Base-by-base conservation (phyloP, 2,888 invertebrate genomes). In the Rhynchonema sp. region DNA sequence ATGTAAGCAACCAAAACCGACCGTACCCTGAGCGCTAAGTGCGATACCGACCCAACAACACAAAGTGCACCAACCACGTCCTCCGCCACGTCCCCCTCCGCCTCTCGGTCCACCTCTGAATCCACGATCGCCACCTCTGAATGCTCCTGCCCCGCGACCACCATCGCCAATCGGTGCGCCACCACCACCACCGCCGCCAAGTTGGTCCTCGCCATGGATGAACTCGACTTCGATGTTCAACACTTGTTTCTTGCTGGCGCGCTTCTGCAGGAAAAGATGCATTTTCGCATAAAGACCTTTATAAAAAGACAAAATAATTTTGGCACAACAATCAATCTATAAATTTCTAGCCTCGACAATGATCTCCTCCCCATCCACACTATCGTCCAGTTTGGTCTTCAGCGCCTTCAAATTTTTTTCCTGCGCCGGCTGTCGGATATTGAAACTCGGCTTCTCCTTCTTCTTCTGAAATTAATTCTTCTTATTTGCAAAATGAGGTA, bases 11-110 rank as follows among this genome's bases (percentile, higher is more conserved):
- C n/a, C n/a, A n/a, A n/a, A n/a, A n/a, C n/a, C n/a, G n/a, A n/a
- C n/a, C n/a, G n/a, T n/a, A n/a, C n/a, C n/a, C n/a, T n/a, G n/a
- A n/a, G n/a, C n/a, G n/a, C n/a, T n/a, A n/a, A n/a, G n/a, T n/a
- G n/a, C n/a, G 49, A 49, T 6, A 49, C 20, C 3, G 23, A 49
- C 3, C 20, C n/a, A n/a, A 54, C 26, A 26, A 2, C 26, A 9
- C 28, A 3, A 54, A 54, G 22, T 6, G 27, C 27, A 25, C 2
- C 3, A 26, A 27, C 63, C 67, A 56, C 66, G 66, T n/a, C n/a
- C n/a, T n/a, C n/a, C n/a, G n/a, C n/a, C n/a, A 61, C 68, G 66
- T 58, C 60, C 62, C 9, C 64, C 63, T 20, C 67, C 65, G 55
- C 67, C 64, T 56, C 66, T 66, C 56, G 66, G 67, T 55, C 65